phyloP scores from a whole-genome alignment of 2,888 invertebrate genomes.

The Tetheella fluctuosa region DNA sequence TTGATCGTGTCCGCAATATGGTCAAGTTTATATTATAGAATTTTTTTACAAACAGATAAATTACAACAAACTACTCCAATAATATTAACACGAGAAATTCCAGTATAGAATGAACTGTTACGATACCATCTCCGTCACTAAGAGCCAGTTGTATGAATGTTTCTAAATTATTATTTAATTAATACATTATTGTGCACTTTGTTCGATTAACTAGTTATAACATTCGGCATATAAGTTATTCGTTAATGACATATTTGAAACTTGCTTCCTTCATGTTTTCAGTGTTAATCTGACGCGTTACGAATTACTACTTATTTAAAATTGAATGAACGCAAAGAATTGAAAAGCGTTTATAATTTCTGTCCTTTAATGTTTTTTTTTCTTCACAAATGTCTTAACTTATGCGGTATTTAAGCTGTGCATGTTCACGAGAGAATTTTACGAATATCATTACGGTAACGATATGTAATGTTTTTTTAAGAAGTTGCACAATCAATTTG shows the following conservation, averaged over 20 bases:
- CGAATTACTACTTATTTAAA: background rate
- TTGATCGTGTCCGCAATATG: background rate
- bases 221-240: background rate
- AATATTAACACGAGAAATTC: background rate
- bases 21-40: background rate
- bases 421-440: background rate
- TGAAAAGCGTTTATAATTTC: background rate
- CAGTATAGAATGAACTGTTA: background rate
- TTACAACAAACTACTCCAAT: background rate
- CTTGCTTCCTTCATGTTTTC: background rate
- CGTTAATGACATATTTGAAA: background rate
- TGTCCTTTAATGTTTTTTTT: background rate
- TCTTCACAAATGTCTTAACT: background rate
- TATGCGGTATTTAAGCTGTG: background rate
- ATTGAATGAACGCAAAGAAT: background rate
- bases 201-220: background rate
- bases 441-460: background rate
- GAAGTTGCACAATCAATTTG: background rate
- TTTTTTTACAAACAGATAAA: background rate
- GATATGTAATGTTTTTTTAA: background rate
- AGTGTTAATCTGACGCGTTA: background rate
- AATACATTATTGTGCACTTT: conserved; percentile 3
- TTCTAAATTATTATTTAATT: background rate
- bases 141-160: conserved; percentile 5
- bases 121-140: background rate